Conservation (phyloP, 53 echinoderm and acorn worm genomes). For the Patiria pectinifera region DNA sequence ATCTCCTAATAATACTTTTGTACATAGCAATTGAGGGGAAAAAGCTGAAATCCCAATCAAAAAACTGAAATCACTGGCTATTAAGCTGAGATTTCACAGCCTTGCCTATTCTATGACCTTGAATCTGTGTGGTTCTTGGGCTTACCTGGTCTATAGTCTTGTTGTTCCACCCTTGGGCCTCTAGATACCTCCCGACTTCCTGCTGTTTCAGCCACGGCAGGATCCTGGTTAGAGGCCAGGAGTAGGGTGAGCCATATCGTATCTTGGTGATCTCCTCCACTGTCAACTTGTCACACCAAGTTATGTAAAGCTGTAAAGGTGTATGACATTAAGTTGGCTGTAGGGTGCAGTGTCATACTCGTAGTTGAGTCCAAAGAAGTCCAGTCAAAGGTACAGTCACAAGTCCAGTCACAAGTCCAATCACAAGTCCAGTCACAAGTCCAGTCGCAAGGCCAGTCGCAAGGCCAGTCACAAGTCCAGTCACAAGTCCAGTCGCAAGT, state of each 20-base stretch:
- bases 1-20: too few relatives aligned
- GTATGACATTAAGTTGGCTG: neutral
- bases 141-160: slow-evolving; percentile 91
- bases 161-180: slow-evolving; percentile 84
- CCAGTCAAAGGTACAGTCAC: too few relatives aligned
- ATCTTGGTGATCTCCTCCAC: slow-evolving; percentile 79
- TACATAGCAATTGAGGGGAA: too few relatives aligned
- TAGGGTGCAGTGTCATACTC: too few relatives aligned
- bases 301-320: slow-evolving; percentile 73
- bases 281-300: slow-evolving; percentile 83
- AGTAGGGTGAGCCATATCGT: slow-evolving; percentile 88
- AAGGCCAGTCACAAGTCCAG: too few relatives aligned
- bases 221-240: slow-evolving; percentile 89
- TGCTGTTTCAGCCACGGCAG: slow-evolving; percentile 89
- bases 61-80: too few relatives aligned
- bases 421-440: too few relatives aligned
- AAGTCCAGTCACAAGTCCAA: too few relatives aligned
- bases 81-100: neutral
- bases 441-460: too few relatives aligned
- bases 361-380: too few relatives aligned
- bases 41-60: too few relatives aligned
- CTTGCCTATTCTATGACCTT: neutral
- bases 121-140: neutral
- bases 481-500: too few relatives aligned
- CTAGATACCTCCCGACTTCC: slow-evolving; percentile 75